Conservation (phyloP, 2,797 vertebrate species). For the Liparis tanakae region DNA sequence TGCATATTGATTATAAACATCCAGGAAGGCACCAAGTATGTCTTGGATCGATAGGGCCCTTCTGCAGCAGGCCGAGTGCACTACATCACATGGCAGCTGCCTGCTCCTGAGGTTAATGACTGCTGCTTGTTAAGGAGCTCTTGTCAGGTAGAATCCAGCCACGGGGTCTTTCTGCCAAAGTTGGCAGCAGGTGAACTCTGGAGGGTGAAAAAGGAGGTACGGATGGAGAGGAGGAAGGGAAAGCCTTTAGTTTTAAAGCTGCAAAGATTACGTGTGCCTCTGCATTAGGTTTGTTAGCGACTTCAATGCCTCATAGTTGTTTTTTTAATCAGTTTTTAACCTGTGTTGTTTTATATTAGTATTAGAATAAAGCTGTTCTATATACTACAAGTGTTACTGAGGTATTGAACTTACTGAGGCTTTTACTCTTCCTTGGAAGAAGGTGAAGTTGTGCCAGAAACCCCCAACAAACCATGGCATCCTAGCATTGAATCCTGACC, state of each 20-base stretch:
- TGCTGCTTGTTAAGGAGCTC: conserved; percentile 86
- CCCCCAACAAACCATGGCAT: conserved; percentile 16
- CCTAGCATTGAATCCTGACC: conserved; percentile 62
- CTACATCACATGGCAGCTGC: conserved; percentile 83
- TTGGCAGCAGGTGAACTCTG: conserved; percentile 73
- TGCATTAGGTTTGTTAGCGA: conserved; percentile 6
- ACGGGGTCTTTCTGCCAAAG: conserved; percentile 61
- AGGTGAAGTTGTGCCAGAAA: background rate
- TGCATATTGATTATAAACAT: conserved; percentile 99
- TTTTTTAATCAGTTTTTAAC: conserved; percentile 21
- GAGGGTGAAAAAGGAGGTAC: conserved; percentile 35
- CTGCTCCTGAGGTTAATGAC: conserved; percentile 87
- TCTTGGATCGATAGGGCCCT: conserved; percentile 94
- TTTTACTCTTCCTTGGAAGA: conserved; percentile 4
- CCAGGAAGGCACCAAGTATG: conserved; percentile 97
- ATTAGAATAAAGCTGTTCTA: background rate
- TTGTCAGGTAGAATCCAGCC: conserved; percentile 86
- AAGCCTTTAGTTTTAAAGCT: conserved; percentile 14
- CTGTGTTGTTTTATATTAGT: conserved; percentile 12
- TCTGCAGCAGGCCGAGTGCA: conserved; percentile 87
- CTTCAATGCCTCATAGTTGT: conserved; percentile 28
- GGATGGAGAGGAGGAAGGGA: conserved; percentile 22
- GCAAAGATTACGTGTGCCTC: conserved; percentile 16
- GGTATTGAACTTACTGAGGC: background rate
- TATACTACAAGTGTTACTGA: background rate